Evolutionary conservation across 2,797 vertebrate species (phyloP).

Genomic region (Allobates femoralis): DNA sequence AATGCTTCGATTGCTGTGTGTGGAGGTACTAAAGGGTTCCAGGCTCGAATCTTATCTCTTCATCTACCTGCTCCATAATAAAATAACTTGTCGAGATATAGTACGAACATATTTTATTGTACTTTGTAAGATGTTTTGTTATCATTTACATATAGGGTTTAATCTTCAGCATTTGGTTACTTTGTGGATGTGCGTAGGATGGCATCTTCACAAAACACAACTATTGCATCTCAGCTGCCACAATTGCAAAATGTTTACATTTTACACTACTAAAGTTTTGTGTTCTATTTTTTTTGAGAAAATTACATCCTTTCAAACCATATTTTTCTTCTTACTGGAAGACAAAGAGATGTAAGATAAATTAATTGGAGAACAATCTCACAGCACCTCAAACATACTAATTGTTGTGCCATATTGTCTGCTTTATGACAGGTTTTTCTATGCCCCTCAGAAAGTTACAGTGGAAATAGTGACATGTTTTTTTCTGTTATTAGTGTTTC

Average conservation of each 20-base stretch:
- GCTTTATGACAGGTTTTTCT: neutral
- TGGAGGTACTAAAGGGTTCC: conserved; percentile 63
- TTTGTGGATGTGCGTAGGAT: conserved; percentile 75
- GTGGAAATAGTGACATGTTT: neutral
- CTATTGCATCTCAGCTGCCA: conserved; percentile 67
- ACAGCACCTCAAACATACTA: neutral
- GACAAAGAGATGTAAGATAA: conserved; percentile 77
- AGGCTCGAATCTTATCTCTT: conserved; percentile 61
- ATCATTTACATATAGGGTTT: conserved; percentile 72
- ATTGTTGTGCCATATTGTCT: neutral
- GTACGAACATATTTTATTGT: conserved; percentile 71
- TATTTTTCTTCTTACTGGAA: conserved; percentile 65
- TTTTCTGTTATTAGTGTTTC: neutral
- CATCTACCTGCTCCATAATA: conserved; percentile 59
- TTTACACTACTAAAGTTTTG: conserved; percentile 66
- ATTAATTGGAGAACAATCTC: conserved; percentile 58
- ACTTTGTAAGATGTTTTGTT: conserved; percentile 67
- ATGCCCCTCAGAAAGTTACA: neutral
- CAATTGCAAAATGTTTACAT: conserved; percentile 70
- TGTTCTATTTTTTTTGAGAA: conserved; percentile 69
- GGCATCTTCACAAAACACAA: conserved; percentile 70
- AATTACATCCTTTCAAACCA: conserved; percentile 65
- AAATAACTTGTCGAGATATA: conserved; percentile 55
- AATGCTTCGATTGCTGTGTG: conserved; percentile 62
- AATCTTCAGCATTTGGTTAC: conserved; percentile 73